These are phyloP conservation scores for Brachyhypopomus occidentalis DNA, from an alignment of 2,113 vertebrate species.

Conservation along the genomic window DNA sequence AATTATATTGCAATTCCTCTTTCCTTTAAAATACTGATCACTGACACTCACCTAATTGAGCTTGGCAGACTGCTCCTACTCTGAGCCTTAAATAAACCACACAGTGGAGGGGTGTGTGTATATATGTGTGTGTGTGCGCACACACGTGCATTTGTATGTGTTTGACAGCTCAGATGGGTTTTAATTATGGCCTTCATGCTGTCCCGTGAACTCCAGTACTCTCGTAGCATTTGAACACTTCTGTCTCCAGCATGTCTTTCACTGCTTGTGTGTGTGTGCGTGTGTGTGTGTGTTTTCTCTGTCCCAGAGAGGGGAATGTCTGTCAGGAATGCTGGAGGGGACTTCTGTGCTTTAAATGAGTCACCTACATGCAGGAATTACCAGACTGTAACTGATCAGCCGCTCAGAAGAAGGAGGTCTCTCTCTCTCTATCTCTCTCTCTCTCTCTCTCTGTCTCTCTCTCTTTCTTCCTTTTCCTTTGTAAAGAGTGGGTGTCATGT, in stretches of 20 bases:
- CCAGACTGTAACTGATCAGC: conserved; percentile 61
- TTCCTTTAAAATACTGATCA: conserved; percentile 46
- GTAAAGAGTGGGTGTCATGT: conserved; percentile 5
- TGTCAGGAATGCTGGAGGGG: not conserved
- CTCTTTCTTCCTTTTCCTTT: conserved; percentile 8
- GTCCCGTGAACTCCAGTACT: conserved; percentile 38
- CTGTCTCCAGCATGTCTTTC: not conserved
- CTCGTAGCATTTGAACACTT: not conserved
- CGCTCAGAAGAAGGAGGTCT: conserved; percentile 47
- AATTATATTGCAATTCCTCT: conserved; percentile 31
- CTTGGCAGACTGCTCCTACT: conserved; percentile 47
- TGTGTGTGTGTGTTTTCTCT: not conserved
- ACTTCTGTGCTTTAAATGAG: conserved; percentile 8
- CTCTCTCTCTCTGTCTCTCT: not conserved
- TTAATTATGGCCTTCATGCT: conserved; percentile 60
- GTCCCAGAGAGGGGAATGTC: not conserved
- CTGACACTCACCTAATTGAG: conserved; percentile 56
- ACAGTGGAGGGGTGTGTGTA: conserved; percentile 26
- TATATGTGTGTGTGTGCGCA: conserved; percentile 6
- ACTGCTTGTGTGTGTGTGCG: not conserved
- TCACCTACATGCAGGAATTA: conserved; percentile 59
- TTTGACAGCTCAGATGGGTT: conserved; percentile 53
- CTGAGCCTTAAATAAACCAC: conserved; percentile 48
- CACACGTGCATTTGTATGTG: not conserved
- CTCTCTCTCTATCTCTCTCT: not conserved